Evolutionary conservation across 2,797 vertebrate species (phyloP).

Genomic region (Xenentodon cancila): DNA sequence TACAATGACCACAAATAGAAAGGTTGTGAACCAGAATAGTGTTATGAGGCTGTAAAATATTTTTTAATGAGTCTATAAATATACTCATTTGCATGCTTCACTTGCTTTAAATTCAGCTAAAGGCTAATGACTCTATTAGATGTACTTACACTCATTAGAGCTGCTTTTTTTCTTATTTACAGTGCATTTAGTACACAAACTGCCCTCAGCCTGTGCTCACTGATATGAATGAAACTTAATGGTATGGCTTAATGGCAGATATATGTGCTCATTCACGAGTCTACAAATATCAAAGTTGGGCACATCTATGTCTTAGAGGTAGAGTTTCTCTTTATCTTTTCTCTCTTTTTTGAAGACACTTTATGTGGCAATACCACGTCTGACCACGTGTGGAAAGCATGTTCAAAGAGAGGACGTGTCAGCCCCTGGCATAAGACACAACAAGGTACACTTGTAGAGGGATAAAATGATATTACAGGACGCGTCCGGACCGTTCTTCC

Average conservation of each 20-base stretch:
- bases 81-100: constrained; percentile 16
- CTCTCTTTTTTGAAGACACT: no score
- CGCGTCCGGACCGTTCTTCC: no score
- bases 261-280: constrained; percentile 20
- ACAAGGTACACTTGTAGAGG: no score
- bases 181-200: constrained; percentile 48
- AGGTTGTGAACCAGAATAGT: not conserved
- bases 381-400: no score
- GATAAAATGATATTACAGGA: no score
- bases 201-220: constrained; percentile 36
- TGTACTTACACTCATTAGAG: constrained; percentile 43
- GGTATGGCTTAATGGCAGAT: no score
- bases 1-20: not conserved
- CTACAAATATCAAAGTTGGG: not conserved
- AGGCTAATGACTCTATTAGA: constrained; percentile 45
- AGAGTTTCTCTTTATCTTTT: no score
- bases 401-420: no score
- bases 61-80: constrained; percentile 17
- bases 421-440: no score
- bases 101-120: constrained; percentile 35
- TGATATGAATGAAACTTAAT: constrained; percentile 26
- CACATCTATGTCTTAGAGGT: no score
- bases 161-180: constrained; percentile 39
- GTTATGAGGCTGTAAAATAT: not conserved
- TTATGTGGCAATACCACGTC: no score